These are phyloP conservation scores for Lutjanus argentimaculatus DNA, from an alignment of 2,797 vertebrate genomes.

Conservation along the genomic window DNA sequence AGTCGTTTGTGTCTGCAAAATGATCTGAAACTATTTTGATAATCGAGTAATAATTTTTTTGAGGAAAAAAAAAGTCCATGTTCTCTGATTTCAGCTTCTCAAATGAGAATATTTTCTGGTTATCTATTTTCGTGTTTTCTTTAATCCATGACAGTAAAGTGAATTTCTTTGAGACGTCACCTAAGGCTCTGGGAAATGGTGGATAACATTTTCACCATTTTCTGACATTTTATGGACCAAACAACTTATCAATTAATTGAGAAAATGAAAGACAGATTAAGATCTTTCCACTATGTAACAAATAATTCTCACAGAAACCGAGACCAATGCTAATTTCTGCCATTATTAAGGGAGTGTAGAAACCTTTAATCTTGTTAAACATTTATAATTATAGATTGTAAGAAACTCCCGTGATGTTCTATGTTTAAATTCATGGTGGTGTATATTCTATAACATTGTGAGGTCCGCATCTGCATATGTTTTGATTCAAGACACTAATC, in stretches of 20 bases:
- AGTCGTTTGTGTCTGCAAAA: not conserved
- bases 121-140: too few relatives aligned
- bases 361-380: not conserved
- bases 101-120: too few relatives aligned
- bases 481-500: not conserved
- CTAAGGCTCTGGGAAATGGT: too few relatives aligned
- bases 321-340: not conserved
- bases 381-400: not conserved
- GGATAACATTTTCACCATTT: too few relatives aligned
- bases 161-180: too few relatives aligned
- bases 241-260: too few relatives aligned
- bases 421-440: not conserved
- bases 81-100: too few relatives aligned
- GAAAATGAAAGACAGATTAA: too few relatives aligned
- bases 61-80: too few relatives aligned
- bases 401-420: not conserved
- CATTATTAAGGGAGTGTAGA: not conserved
- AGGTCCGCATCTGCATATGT: constrained; percentile 4
- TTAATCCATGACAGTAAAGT: too few relatives aligned
- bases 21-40: not conserved
- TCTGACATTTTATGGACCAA: too few relatives aligned
- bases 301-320: not conserved
- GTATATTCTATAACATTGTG: not conserved
- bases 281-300: not conserved
- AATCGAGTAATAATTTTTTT: too few relatives aligned